phyloP scores from a whole-genome alignment of 2,888 invertebrate species.

The Fragum sueziense region DNA sequence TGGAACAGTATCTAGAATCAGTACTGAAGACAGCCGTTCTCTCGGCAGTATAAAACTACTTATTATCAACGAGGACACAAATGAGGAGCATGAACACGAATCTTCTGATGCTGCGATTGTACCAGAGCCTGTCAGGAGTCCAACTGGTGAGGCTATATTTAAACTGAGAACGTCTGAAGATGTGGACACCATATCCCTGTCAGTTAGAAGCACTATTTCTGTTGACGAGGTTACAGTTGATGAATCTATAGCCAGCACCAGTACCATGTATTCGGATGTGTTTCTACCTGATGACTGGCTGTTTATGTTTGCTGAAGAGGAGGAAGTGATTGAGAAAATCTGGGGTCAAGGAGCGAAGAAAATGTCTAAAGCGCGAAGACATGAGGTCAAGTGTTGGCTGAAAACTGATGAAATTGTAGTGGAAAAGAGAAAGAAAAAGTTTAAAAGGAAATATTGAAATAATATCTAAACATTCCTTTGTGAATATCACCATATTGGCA shows the following conservation, averaged over 20 bases:
- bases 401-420: slow-evolving; percentile 6
- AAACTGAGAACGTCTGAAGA: slow-evolving; percentile 10
- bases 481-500: too few species aligned
- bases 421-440: slow-evolving; percentile 20
- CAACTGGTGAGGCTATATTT: slow-evolving; percentile 12
- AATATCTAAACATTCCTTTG: background rate
- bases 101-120: background rate
- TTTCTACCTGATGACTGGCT: slow-evolving; percentile 53
- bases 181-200: slow-evolving; percentile 14
- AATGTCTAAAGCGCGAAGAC: slow-evolving; percentile 28
- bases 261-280: slow-evolving; percentile 35
- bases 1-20: background rate
- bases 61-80: background rate
- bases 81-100: slow-evolving; percentile 1
- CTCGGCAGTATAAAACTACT: slow-evolving; percentile 22
- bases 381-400: slow-evolving; percentile 36
- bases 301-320: slow-evolving; percentile 26
- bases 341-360: slow-evolving; percentile 37
- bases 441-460: background rate
- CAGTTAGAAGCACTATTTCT: slow-evolving; percentile 26
- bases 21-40: background rate
- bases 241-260: slow-evolving; percentile 19
- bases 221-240: slow-evolving; percentile 24
- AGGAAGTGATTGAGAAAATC: slow-evolving; percentile 17
- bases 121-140: slow-evolving; percentile 9